A percentile compares a stretch with the other conserved stretches of the same genome.
phyloP scores from a whole-genome alignment of 2,888 invertebrate species.

The Myopa testacea region DNA sequence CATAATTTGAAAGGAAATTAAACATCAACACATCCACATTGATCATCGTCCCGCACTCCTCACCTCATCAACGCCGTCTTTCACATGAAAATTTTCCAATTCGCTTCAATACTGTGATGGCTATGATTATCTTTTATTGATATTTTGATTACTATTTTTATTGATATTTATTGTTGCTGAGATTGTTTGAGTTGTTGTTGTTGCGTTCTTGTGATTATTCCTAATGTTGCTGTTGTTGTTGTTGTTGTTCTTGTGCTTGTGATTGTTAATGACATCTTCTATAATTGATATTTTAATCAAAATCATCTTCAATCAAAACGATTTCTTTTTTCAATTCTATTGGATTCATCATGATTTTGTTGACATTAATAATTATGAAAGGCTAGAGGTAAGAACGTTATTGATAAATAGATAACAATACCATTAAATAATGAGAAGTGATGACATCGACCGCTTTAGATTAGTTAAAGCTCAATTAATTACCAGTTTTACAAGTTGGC shows the following conservation, averaged over 20 bases:
- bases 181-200: background rate
- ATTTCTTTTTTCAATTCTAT: too few species aligned
- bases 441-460: too few species aligned
- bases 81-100: too few species aligned
- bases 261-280: background rate
- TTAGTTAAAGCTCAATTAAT: too few species aligned
- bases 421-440: too few species aligned
- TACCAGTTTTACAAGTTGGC: too few species aligned
- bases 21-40: conserved; percentile 6
- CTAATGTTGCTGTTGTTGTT: conserved; percentile 11
- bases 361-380: too few species aligned
- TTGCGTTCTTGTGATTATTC: background rate
- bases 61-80: too few species aligned
- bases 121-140: conserved; percentile 1
- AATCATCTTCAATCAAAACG: background rate
- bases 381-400: too few species aligned
- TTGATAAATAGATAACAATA: too few species aligned
- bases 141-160: conserved; percentile 25
- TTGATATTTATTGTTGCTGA: conserved; percentile 23
- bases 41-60: too few species aligned
- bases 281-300: conserved; percentile 2
- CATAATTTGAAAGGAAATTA: conserved; percentile 38
- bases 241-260: background rate
- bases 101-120: background rate
- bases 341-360: too few species aligned